Percentiles rank a stretch among this genome's conserved stretches.
Conservation (phyloP, 2,113 vertebrate species). For the Camelus bactrianus region DNA sequence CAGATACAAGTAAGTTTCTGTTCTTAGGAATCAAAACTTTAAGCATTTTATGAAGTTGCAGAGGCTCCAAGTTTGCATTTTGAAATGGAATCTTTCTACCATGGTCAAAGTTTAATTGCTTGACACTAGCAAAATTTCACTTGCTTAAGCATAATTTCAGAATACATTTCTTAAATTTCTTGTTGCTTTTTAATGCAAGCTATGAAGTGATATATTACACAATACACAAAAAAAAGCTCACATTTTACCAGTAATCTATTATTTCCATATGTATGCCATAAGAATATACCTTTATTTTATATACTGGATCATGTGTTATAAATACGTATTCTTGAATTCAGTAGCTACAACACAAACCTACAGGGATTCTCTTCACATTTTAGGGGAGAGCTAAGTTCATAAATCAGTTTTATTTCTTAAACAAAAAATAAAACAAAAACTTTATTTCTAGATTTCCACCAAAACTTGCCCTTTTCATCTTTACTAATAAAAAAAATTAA, state of each 20-base stretch:
- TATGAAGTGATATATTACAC: background rate
- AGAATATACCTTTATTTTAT: background rate
- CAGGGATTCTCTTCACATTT: background rate
- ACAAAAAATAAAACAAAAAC: background rate
- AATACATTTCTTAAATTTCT: background rate
- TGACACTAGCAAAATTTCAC: background rate
- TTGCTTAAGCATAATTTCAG: background rate
- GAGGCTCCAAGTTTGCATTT: background rate
- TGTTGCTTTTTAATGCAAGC: background rate
- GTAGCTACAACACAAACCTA: background rate
- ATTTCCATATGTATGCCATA: background rate
- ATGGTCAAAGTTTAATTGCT: background rate
- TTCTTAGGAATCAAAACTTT: background rate
- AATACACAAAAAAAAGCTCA: background rate
- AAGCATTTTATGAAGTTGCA: background rate
- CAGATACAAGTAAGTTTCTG: background rate
- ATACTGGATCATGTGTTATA: background rate
- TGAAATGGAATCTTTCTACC: background rate
- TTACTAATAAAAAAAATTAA: background rate
- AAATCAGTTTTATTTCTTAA: slow-evolving; percentile 2
- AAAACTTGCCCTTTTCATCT: background rate
- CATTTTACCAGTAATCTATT: background rate
- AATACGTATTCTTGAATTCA: background rate
- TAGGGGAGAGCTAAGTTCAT: background rate
- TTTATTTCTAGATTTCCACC: background rate